phyloP scores from a whole-genome alignment of 2,888 invertebrate genomes.

The Hyposoter dolosus region DNA sequence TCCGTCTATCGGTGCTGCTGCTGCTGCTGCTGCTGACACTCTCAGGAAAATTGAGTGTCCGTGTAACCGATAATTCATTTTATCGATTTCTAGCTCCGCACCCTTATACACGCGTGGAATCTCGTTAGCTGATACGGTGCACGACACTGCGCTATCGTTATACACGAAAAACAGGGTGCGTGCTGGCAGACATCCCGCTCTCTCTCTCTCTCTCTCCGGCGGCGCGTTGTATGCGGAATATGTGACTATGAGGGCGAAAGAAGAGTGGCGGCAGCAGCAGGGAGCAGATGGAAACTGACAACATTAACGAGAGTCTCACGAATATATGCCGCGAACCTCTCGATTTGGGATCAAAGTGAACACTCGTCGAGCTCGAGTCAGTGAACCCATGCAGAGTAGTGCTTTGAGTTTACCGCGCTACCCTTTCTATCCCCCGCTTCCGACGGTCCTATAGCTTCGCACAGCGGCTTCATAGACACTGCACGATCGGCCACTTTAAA shows the following conservation, averaged over 20 bases:
- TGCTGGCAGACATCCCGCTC: background rate
- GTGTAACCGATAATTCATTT: conserved; percentile 68
- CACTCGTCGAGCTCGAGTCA: conserved; percentile 71
- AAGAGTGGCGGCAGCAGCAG: no score
- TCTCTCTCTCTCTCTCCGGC: conserved; percentile 10
- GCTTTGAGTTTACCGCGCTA: conserved; percentile 65
- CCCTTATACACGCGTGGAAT: conserved; percentile 56
- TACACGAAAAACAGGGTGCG: conserved; percentile 1
- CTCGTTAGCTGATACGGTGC: conserved; percentile 63
- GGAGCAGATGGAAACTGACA: conserved; percentile 12
- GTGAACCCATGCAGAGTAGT: conserved; percentile 64
- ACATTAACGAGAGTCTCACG: conserved; percentile 63
- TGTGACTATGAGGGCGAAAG: conserved; percentile 14
- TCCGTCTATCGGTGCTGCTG: conserved; percentile 33
- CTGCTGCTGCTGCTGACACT: conserved; percentile 34
- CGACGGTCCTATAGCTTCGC: background rate
- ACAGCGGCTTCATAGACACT: background rate
- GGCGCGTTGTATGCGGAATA: background rate
- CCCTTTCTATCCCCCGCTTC: background rate
- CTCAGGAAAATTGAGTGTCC: conserved; percentile 68
- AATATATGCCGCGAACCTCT: conserved; percentile 67
- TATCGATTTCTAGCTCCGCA: conserved; percentile 53
- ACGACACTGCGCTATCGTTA: conserved; percentile 29
- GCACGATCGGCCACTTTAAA: conserved; percentile 22
- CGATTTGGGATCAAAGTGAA: conserved; percentile 71